Evolutionary conservation across 2,888 invertebrate genomes (phyloP).

Genomic region (Hecatera dysodea): DNA sequence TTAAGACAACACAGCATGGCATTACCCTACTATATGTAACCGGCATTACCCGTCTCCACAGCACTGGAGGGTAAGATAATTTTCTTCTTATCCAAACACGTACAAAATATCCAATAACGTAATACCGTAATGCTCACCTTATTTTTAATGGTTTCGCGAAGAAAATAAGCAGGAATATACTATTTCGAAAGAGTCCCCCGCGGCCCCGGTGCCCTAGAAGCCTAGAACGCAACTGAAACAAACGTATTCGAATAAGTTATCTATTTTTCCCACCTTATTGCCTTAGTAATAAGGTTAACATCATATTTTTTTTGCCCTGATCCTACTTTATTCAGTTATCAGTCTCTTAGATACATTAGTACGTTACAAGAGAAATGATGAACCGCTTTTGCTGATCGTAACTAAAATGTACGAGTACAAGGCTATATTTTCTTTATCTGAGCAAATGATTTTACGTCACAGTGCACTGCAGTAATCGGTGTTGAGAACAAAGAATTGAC

Average conservation of each 20-base stretch:
- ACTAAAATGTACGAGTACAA: not conserved
- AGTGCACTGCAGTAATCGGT: constrained; percentile 6
- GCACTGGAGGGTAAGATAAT: not conserved
- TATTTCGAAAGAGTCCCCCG: not conserved
- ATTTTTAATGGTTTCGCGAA: constrained; percentile 20
- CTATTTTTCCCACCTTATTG: too few species aligned
- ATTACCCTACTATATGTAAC: not conserved
- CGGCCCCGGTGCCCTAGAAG: too few species aligned
- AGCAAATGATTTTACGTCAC: constrained; percentile 7
- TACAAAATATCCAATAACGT: constrained; percentile 20
- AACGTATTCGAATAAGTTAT: too few species aligned
- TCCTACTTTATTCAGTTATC: too few species aligned
- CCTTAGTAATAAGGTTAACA: too few species aligned
- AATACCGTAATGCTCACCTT: constrained; percentile 8
- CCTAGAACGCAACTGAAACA: too few species aligned
- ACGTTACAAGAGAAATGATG: not conserved
- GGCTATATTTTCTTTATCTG: constrained; percentile 12
- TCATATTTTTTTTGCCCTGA: too few species aligned
- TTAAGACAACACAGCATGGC: not conserved
- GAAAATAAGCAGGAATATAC: not conserved
- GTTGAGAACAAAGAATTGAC: constrained; percentile 20
- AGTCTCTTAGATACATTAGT: too few species aligned
- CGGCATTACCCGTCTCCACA: not conserved
- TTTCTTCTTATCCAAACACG: constrained; percentile 13
- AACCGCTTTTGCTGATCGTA: too few species aligned